phyloP scores from a whole-genome alignment of 2,113 vertebrate species.

The Mesitornis unicolor region DNA sequence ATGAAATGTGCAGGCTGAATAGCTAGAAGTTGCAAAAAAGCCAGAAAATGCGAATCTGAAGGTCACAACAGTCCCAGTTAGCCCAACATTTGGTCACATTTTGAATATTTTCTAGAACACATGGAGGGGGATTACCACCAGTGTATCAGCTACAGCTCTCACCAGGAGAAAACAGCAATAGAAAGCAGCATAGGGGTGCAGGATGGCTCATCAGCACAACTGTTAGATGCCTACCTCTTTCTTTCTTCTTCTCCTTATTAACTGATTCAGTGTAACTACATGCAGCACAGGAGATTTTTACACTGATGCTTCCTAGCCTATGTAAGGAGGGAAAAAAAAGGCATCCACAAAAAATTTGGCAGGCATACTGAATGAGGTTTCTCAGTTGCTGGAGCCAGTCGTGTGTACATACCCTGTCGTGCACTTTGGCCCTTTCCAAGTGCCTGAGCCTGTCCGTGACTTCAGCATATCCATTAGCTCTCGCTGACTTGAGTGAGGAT shows the following conservation, averaged over 20 bases:
- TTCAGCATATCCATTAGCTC: not conserved
- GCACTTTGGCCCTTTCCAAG: not conserved
- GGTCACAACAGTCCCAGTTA: not conserved
- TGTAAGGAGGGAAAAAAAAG: not conserved
- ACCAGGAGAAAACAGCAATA: not conserved
- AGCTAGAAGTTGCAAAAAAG: not conserved
- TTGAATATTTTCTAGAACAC: not conserved
- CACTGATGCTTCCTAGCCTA: not conserved
- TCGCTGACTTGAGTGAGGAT: not conserved
- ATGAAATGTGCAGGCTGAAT: not conserved
- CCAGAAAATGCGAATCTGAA: not conserved
- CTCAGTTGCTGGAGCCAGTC: not conserved
- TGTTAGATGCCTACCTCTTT: not conserved
- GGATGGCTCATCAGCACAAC: not conserved
- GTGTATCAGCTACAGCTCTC: not conserved
- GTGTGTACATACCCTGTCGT: rapidly evolving
- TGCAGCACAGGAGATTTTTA: not conserved
- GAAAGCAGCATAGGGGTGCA: not conserved
- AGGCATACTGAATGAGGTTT: not conserved
- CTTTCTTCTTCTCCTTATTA: not conserved
- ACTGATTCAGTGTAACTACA: not conserved
- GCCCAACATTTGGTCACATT: not conserved
- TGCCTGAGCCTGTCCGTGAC: not conserved
- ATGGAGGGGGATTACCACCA: not conserved
- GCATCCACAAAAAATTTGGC: not conserved